These are phyloP conservation scores for Pteromalus puparum DNA, from an alignment of 1,140 invertebrate genomes.

Conservation along the genomic window DNA sequence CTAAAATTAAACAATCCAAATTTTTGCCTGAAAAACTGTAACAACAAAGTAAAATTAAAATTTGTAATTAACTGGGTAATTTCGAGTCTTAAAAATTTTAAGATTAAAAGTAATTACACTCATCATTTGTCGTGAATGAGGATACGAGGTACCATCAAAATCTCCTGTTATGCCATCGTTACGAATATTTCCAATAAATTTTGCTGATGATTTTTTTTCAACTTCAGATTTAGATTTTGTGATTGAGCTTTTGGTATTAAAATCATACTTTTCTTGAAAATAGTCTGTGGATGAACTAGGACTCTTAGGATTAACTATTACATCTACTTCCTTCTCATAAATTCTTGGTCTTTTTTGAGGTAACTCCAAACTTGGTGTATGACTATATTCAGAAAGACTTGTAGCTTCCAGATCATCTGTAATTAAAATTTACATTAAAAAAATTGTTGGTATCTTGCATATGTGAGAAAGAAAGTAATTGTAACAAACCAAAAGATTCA, in stretches of 20 bases:
- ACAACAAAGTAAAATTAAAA: slow-evolving; percentile 21
- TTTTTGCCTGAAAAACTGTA: slow-evolving; percentile 80
- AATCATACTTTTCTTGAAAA: too few relatives aligned
- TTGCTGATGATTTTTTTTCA: slow-evolving; percentile 64
- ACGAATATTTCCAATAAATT: slow-evolving; percentile 82
- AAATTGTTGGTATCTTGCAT: background rate
- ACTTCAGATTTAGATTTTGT: slow-evolving; percentile 59
- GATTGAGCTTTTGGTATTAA: too few relatives aligned
- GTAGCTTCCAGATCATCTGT: background rate
- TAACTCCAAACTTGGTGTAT: background rate
- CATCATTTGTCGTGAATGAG: slow-evolving; percentile 83
- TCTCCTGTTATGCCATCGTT: slow-evolving; percentile 87
- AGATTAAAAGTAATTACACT: slow-evolving; percentile 67
- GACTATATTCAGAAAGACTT: background rate
- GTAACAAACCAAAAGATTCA: background rate
- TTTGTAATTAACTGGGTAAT: slow-evolving; percentile 33
- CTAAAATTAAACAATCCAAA: slow-evolving; percentile 94
- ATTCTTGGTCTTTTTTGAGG: background rate
- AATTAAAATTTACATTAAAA: background rate
- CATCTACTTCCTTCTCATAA: background rate
- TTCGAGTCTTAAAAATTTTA: background rate
- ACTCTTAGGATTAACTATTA: background rate
- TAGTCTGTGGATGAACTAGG: too few relatives aligned
- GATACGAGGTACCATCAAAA: slow-evolving; percentile 83
- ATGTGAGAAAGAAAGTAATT: background rate